Evolutionary conservation across 2,113 vertebrate species (phyloP).

Genomic region (Sphaerodactylus townsendi): DNA sequence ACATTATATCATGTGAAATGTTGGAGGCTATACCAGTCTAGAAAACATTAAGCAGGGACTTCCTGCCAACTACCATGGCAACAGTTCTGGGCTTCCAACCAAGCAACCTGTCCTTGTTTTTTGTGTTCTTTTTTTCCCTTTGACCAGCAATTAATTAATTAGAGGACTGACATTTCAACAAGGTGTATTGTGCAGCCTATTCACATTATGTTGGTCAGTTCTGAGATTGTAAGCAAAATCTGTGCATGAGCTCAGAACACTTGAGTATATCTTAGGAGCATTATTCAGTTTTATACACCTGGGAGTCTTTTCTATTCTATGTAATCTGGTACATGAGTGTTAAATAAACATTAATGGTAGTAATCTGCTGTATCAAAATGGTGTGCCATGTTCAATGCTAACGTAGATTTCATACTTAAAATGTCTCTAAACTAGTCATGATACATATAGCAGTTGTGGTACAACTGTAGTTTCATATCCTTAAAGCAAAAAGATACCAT

Average conservation of each 20-base stretch:
- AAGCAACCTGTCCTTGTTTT: slow-evolving; percentile 12
- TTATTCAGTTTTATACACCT: neutral
- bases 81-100: neutral
- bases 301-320: neutral
- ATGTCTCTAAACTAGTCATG: neutral
- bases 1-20: neutral
- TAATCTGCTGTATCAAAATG: neutral
- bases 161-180: neutral
- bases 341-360: neutral
- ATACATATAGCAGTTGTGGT: neutral
- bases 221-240: neutral
- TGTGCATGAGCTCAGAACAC: neutral
- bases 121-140: neutral
- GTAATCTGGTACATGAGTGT: neutral
- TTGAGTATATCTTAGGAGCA: neutral
- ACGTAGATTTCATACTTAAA: neutral
- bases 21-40: neutral
- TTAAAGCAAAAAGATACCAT: neutral
- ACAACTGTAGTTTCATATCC: neutral
- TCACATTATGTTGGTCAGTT: neutral
- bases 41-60: neutral
- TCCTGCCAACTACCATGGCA: neutral
- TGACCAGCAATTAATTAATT: neutral
- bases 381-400: neutral
- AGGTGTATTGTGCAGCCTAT: neutral